These are phyloP conservation scores for Charanyca ferruginea DNA, from an alignment of 2,888 invertebrate genomes.

Conservation along the genomic window DNA sequence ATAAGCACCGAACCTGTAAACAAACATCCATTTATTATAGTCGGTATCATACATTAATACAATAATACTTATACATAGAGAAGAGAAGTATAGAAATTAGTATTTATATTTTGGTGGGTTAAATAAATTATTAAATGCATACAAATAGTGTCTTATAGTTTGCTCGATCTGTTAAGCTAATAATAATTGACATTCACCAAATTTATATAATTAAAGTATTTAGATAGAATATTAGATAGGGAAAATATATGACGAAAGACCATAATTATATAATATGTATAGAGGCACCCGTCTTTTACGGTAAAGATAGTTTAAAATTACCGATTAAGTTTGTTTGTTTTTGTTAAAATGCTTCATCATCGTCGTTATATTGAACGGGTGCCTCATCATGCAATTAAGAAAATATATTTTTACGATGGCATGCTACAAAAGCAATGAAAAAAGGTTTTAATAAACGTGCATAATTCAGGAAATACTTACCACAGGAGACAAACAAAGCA, in stretches of 20 bases:
- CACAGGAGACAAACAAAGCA: slow-evolving; percentile 23
- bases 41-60: slow-evolving; percentile 23
- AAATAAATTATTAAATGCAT: slow-evolving; percentile 7
- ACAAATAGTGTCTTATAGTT: slow-evolving; percentile 9
- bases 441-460: slow-evolving; percentile 47
- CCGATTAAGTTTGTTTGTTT: no score
- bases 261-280: not conserved
- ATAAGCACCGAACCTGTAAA: slow-evolving; percentile 90
- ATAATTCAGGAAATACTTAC: slow-evolving; percentile 51
- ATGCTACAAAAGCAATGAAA: slow-evolving; percentile 28
- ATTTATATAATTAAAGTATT: slow-evolving; percentile 9
- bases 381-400: not conserved
- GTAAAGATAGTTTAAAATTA: not conserved
- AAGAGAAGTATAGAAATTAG: slow-evolving; percentile 17
- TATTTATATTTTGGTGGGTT: slow-evolving; percentile 42
- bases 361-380: not conserved
- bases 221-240: slow-evolving; percentile 7
- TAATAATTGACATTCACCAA: slow-evolving; percentile 16
- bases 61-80: slow-evolving; percentile 4
- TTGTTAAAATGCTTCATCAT: not conserved
- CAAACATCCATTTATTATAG: slow-evolving; percentile 72
- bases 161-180: slow-evolving; percentile 2
- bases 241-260: not conserved
- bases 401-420: slow-evolving; percentile 10
- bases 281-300: not conserved